Conservation (phyloP, 2,888 invertebrate genomes). For the Apodemia hepburni region DNA sequence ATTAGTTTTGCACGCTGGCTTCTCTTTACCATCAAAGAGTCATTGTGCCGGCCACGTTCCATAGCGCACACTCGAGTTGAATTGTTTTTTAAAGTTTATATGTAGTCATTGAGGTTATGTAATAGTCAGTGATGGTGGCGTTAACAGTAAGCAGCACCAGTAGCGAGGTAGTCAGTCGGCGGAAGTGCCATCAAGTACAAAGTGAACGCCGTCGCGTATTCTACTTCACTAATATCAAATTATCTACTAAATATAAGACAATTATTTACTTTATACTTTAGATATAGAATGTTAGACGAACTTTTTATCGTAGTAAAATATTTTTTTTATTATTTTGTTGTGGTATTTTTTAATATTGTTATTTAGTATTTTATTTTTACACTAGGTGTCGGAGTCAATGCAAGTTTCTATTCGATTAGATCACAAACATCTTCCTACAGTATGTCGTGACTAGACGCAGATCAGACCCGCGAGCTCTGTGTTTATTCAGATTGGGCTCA, state of each 20-base stretch:
- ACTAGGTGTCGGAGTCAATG: conserved; percentile 35
- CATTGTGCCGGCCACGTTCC: not conserved
- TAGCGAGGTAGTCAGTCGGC: conserved; percentile 9
- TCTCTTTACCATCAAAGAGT: too few relatives aligned
- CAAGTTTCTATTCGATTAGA: conserved; percentile 18
- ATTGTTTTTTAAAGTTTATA: conserved; percentile 15
- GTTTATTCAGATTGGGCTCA: not conserved
- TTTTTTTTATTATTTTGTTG: conserved; percentile 64
- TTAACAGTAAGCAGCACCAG: conserved; percentile 2
- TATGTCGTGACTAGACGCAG: too few relatives aligned
- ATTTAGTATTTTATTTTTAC: conserved; percentile 75
- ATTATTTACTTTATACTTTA: conserved; percentile 36
- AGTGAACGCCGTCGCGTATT: conserved; percentile 14
- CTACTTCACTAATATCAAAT: conserved; percentile 6
- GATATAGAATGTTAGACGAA: conserved; percentile 44
- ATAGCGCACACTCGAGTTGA: not conserved
- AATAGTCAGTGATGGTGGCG: not conserved
- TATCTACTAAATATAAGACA: conserved; percentile 46
- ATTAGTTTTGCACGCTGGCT: too few relatives aligned
- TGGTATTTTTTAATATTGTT: conserved; percentile 69
- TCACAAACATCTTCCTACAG: too few relatives aligned
- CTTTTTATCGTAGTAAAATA: conserved; percentile 62
- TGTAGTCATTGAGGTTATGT: conserved; percentile 7
- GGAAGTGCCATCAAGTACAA: conserved; percentile 15
- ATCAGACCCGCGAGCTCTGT: too few relatives aligned